phyloP scores from a whole-genome alignment of 2,888 invertebrate species.

The Aleiodes alternator region DNA sequence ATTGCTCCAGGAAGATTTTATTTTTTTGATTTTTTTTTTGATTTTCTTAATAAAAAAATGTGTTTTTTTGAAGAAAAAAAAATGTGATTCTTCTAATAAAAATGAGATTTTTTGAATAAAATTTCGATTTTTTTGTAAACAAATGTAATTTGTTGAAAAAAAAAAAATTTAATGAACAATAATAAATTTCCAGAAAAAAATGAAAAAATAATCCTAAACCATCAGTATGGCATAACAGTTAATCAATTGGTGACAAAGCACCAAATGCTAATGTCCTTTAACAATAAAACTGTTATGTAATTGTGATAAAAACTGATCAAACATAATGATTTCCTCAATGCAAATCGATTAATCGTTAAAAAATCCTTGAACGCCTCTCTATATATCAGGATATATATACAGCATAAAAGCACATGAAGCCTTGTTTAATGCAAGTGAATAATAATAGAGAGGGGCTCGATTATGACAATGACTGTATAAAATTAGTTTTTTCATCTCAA shows the following conservation, averaged over 20 bases:
- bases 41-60: too few relatives aligned
- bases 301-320: conserved; percentile 45
- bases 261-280: conserved; percentile 38
- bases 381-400: conserved; percentile 53
- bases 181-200: not conserved
- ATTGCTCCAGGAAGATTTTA: too few relatives aligned
- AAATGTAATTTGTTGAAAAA: too few relatives aligned
- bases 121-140: too few relatives aligned
- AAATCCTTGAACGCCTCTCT: conserved; percentile 61
- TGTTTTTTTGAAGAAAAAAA: too few relatives aligned
- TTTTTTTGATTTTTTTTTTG: too few relatives aligned
- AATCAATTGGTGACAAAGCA: conserved; percentile 30
- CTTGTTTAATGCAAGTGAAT: not conserved
- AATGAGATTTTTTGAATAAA: not conserved
- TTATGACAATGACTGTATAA: conserved; percentile 59
- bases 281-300: conserved; percentile 34
- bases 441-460: conserved; percentile 56
- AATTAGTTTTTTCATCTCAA: conserved; percentile 40
- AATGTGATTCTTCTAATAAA: too few relatives aligned
- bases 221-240: not conserved
- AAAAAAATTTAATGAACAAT: not conserved
- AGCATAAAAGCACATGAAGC: not conserved
- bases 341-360: conserved; percentile 61
- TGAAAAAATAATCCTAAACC: not conserved
- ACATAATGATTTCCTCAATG: conserved; percentile 67